Conservation (phyloP, 1,140 invertebrate genomes). For the Geopemphigus sp. region DNA sequence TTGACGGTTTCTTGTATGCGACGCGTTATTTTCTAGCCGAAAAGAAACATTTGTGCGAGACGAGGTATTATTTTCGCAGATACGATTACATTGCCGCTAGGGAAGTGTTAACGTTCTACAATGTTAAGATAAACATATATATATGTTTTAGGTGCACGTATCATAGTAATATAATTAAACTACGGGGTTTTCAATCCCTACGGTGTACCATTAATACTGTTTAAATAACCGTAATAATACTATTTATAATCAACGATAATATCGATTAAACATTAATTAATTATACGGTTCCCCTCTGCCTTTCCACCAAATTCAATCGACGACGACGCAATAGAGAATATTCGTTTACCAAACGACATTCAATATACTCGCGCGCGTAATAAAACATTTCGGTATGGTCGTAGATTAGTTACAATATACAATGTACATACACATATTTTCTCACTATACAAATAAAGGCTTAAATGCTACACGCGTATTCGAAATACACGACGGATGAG, state of each 20-base stretch:
- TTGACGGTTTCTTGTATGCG: constrained; percentile 14
- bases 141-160: constrained; percentile 1
- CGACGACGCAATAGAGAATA: neutral
- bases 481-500: neutral
- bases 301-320: neutral
- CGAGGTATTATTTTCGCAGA: neutral
- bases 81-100: no score
- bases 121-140: no score
- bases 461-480: neutral
- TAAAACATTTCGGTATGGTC: no score
- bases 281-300: neutral
- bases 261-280: neutral
- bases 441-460: neutral
- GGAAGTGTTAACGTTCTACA: no score
- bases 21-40: neutral
- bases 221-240: constrained; percentile 30
- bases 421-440: neutral
- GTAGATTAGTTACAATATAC: no score
- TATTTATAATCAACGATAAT: constrained; percentile 37
- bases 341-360: neutral
- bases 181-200: neutral
- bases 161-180: neutral
- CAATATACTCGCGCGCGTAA: neutral
- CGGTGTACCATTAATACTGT: neutral
- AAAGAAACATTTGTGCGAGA: constrained; percentile 7